Conservation (phyloP, 1,140 invertebrate species). For the Cherax quadricarinatus region DNA sequence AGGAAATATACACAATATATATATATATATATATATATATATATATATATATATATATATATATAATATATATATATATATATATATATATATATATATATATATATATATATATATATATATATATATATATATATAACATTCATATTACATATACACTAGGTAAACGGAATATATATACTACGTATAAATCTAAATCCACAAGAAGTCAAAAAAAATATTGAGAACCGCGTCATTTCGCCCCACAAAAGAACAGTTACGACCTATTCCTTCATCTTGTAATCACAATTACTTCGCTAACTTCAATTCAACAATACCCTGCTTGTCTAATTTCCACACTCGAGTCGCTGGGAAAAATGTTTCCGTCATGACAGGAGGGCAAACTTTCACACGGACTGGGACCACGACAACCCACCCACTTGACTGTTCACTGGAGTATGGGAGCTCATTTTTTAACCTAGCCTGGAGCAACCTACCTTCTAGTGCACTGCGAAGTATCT, state of each 20-base stretch:
- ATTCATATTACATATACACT: background rate
- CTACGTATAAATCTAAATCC: too few species aligned
- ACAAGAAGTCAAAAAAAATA: too few species aligned
- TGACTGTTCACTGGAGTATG: conserved; percentile 54
- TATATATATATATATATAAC: background rate
- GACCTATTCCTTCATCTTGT: background rate
- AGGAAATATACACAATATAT: too few species aligned
- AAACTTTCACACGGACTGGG: conserved; percentile 53
- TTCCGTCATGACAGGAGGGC: conserved; percentile 31
- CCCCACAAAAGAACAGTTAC: background rate
- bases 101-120: too few species aligned
- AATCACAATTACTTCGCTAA: conserved; percentile 1
- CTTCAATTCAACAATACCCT: conserved; percentile 22
- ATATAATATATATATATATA: too few species aligned
- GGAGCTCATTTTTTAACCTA: conserved; percentile 10
- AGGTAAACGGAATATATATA: too few species aligned
- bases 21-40: too few species aligned
- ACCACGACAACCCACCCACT: conserved; percentile 36
- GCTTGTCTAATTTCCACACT: conserved; percentile 25
- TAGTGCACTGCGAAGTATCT: too few species aligned
- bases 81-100: too few species aligned
- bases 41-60: too few species aligned
- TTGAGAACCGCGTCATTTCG: too few species aligned
- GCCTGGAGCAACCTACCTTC: too few species aligned
- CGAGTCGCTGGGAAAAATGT: conserved; percentile 16